Percentiles rank a stretch among this genome's conserved stretches.
Evolutionary conservation across 2,797 vertebrate genomes (phyloP).

Genomic region (Alcedo quadribrachys): DNA sequence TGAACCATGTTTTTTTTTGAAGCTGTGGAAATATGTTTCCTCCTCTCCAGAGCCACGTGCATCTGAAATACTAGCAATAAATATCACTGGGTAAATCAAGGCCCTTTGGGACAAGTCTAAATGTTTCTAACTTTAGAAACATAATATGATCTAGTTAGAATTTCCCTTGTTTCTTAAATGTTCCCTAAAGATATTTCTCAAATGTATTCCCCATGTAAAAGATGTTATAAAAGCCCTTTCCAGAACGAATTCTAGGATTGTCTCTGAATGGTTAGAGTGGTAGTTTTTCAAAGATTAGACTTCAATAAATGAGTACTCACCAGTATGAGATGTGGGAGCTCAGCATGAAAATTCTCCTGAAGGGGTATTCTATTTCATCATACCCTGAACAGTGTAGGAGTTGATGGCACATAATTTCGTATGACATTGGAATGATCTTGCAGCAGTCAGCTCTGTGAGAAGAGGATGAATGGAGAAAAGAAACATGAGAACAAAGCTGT

Average conservation of each 20-base stretch:
- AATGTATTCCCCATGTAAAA: background rate
- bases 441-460: background rate
- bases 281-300: background rate
- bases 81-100: background rate
- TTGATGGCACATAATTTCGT: background rate
- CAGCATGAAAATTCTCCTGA: background rate
- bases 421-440: background rate
- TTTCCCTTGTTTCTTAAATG: background rate
- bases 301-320: background rate
- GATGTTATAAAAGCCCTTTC: background rate
- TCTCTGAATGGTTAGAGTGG: background rate
- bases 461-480: background rate
- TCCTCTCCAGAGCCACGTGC: fast-evolving
- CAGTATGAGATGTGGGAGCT: background rate
- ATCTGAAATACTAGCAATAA: background rate
- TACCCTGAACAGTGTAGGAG: background rate
- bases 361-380: background rate
- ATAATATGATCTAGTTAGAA: background rate
- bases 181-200: background rate
- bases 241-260: background rate
- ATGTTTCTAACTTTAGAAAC: background rate
- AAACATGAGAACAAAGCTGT: background rate
- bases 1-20: background rate
- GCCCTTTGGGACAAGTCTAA: background rate
- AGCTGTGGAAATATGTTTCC: background rate